phyloP scores from a whole-genome alignment of 2,888 invertebrate species.

The Drosophila niveifrons region DNA sequence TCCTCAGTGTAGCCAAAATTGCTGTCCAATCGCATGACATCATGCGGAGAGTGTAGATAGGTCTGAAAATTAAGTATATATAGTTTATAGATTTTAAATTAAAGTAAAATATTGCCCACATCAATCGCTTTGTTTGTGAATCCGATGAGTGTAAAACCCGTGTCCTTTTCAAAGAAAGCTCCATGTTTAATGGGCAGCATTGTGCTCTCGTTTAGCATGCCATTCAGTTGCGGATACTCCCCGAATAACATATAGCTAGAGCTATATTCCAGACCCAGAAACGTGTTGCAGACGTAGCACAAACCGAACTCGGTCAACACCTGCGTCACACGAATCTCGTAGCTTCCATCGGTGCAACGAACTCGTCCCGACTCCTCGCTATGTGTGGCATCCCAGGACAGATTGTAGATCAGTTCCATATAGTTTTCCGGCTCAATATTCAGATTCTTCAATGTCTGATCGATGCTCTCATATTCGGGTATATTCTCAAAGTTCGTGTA shows the following conservation, averaged over 20 bases:
- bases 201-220: slow-evolving; percentile 10
- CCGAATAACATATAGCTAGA: slow-evolving; percentile 78
- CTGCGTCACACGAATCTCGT: slow-evolving; percentile 68
- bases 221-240: slow-evolving; percentile 54
- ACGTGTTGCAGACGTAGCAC: slow-evolving; percentile 82
- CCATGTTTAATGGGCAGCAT: slow-evolving; percentile 48
- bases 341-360: slow-evolving; percentile 65
- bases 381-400: slow-evolving; percentile 77
- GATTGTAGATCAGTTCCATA: slow-evolving; percentile 84
- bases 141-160: slow-evolving; percentile 75
- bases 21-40: slow-evolving; percentile 81
- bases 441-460: slow-evolving; percentile 67
- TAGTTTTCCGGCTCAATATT: slow-evolving; percentile 79
- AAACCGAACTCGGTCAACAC: slow-evolving; percentile 84
- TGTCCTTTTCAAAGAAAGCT: slow-evolving; percentile 14
- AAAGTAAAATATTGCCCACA: slow-evolving; percentile 49
- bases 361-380: slow-evolving; percentile 57
- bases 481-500: slow-evolving; percentile 84
- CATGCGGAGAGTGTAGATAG: slow-evolving; percentile 82
- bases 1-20: slow-evolving; percentile 71
- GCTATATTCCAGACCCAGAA: slow-evolving; percentile 71
- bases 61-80: slow-evolving; percentile 53
- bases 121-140: slow-evolving; percentile 68
- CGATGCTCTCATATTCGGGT: slow-evolving; percentile 68
- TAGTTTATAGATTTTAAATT: background rate